phyloP scores from a whole-genome alignment of 2,113 vertebrate species.

The Ivindomyrus marchei region DNA sequence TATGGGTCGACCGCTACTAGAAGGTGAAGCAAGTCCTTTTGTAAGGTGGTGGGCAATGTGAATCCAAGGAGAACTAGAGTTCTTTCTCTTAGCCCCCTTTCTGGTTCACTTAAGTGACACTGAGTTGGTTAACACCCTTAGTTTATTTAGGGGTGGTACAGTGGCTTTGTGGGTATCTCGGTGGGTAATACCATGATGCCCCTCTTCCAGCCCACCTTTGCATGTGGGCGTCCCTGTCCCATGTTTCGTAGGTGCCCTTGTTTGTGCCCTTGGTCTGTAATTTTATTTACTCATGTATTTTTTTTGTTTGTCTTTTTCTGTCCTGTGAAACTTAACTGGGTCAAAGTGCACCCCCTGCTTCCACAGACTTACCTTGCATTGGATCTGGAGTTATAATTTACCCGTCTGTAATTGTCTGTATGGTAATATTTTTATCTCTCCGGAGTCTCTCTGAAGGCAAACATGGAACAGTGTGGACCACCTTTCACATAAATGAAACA shows the following conservation, averaged over 20 bases:
- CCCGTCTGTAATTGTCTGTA: not conserved
- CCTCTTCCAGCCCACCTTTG: not conserved
- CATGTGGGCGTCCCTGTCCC: not conserved
- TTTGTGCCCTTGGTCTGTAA: not conserved
- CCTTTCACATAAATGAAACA: not conserved
- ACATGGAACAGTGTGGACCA: not conserved
- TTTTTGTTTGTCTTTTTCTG: not conserved
- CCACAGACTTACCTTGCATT: not conserved
- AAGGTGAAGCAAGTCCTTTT: not conserved
- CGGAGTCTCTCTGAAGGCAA: not conserved
- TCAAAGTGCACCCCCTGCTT: not conserved
- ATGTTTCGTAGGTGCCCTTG: not conserved
- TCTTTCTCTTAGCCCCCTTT: not conserved
- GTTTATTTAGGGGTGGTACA: not conserved
- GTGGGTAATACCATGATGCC: not conserved
- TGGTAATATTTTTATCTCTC: not conserved
- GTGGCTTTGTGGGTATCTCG: not conserved
- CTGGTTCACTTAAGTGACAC: not conserved
- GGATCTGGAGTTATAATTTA: not conserved
- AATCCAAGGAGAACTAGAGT: too few species aligned
- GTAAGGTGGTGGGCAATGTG: not conserved
- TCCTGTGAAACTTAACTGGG: not conserved
- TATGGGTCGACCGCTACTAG: too few species aligned
- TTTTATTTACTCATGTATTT: not conserved
- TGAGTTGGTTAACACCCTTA: not conserved